Evolutionary conservation across 2,797 vertebrate genomes (phyloP).

Genomic region (Naso thynnoides): DNA sequence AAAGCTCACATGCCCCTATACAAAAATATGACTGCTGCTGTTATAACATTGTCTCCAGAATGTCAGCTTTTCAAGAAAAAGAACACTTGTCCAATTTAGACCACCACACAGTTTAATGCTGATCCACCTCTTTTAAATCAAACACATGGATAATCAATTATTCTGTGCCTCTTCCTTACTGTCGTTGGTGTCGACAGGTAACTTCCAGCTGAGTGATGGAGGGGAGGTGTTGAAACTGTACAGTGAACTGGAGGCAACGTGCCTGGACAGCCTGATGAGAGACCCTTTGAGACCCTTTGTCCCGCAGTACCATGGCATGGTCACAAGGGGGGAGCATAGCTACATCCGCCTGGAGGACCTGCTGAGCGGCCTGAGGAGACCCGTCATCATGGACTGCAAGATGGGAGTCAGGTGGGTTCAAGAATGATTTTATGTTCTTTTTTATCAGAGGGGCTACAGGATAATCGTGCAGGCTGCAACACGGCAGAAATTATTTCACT

Average conservation of each 20-base stretch:
- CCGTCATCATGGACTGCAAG: conserved; percentile 95
- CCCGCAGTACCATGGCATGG: conserved; percentile 87
- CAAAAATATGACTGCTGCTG: background rate
- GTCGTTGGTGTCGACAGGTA: conserved; percentile 78
- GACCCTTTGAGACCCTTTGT: conserved; percentile 88
- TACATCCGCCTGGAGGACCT: conserved; percentile 93
- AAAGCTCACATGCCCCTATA: background rate
- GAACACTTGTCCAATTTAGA: background rate
- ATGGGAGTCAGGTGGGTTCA: conserved; percentile 89
- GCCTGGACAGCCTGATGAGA: conserved; percentile 87
- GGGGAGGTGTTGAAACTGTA: conserved; percentile 91
- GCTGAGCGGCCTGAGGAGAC: conserved; percentile 86
- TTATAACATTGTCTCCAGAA: background rate
- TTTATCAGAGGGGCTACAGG: background rate
- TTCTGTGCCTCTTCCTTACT: background rate
- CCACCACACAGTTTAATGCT: background rate
- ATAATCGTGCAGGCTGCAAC: background rate
- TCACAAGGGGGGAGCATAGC: conserved; percentile 83
- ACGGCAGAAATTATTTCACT: background rate
- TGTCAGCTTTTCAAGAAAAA: background rate
- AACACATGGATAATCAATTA: background rate
- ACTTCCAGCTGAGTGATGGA: conserved; percentile 88
- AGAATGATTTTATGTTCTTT: background rate
- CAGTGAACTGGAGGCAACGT: conserved; percentile 86
- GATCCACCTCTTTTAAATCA: background rate